Percentiles rank a stretch among this genome's conserved stretches.
These are phyloP conservation scores for Nomada goodeniana DNA, from an alignment of 2,888 invertebrate species.

Conservation along the genomic window DNA sequence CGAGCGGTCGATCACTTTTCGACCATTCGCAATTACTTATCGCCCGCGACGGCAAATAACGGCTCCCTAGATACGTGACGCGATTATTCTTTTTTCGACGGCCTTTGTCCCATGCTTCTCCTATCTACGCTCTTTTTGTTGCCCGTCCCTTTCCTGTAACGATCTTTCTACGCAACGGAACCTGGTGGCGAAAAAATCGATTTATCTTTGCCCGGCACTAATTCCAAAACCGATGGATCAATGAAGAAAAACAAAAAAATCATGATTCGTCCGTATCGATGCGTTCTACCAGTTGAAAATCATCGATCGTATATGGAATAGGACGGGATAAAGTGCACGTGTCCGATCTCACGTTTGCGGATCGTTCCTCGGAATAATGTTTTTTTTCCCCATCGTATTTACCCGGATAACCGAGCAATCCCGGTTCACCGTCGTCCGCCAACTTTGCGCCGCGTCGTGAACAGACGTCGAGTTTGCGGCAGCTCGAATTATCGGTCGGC, in stretches of 20 bases:
- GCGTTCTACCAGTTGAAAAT: not conserved
- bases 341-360: conserved; percentile 42
- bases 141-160: not conserved
- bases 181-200: not conserved
- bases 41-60: conserved; percentile 46
- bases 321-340: conserved; percentile 37
- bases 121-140: conserved; percentile 18
- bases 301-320: conserved; percentile 5
- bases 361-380: conserved; percentile 40
- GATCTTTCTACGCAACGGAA: conserved; percentile 8
- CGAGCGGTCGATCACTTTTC: conserved; percentile 48
- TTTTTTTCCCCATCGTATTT: conserved; percentile 45
- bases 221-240: not conserved
- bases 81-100: conserved; percentile 34
- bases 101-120: conserved; percentile 28
- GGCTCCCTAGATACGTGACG: conserved; percentile 46
- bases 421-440: conserved; percentile 60
- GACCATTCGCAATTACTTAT: conserved; percentile 53
- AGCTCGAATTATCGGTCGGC: conserved; percentile 72
- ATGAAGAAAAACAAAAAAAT: not conserved
- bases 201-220: too few species aligned
- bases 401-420: conserved; percentile 62
- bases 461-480: conserved; percentile 69
- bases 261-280: not conserved
- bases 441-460: conserved; percentile 69